Evolutionary conservation across 2,797 vertebrate species (phyloP), one percentile per base, ranked within the genome.

Genomic region (Gymnoscopelus microlampas): DNA sequence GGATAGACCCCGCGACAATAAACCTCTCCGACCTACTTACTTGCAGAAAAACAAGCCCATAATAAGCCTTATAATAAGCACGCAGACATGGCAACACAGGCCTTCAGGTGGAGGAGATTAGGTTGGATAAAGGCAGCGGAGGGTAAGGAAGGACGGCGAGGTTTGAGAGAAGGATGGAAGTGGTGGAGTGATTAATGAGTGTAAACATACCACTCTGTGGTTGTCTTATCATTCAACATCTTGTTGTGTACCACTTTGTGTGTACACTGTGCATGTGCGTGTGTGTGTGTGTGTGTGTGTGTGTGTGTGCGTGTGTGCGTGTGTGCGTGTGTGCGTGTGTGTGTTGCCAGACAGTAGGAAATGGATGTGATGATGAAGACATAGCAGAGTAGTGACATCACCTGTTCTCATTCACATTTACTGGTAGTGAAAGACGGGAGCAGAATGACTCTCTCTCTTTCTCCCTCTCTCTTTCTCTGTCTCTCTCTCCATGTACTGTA

Each of bases 341-440:
- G 24, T 50, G 6, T 51, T 5, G 15, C 5, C 53, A 51, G 32
- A 60, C 53, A 60, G 39, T 5, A 68, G 57, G 53, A 58, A 35
- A 51, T 63, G 29, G 44, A 58, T 10, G 15, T 49, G 47, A 53
- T 69, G 47, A 76, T 29, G 54, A 73, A 12, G 61, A n/a, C 63
- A 73, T 57, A 60, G 32, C 0, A 73, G 53, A 56, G 60, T 5
- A 24, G 2, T 80, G 74, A 81, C 68, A 71, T 79, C 73, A 73
- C 47, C 15, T 59, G 24, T 65, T 70, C 54, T 80, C 64, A 62
- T 57, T 73, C 68, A 78, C 63, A 66, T 57, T 82, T 66, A 65
- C 56, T 60, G 70, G 62, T 55, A 65, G 8, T 24, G 23, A 29
- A 54, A 19, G 19, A 65, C 70, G 71, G 74, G 49, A 62, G 55